Conservation (phyloP, 2,797 vertebrate species). For the Morus bassanus region DNA sequence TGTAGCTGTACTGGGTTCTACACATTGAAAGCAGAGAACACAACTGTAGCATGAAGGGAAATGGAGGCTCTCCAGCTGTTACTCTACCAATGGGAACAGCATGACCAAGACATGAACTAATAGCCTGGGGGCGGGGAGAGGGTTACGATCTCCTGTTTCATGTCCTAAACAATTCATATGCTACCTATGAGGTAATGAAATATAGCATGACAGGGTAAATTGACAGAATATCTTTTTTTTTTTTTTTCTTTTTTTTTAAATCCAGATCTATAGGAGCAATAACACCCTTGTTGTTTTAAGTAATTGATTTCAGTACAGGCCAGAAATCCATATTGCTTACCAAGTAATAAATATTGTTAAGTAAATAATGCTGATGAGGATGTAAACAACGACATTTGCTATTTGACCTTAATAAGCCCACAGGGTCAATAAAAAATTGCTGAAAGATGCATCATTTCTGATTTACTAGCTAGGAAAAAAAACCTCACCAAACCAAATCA, state of each 20-base stretch:
- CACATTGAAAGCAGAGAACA: background rate
- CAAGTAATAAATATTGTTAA: slow-evolving; percentile 13
- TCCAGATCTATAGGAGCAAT: background rate
- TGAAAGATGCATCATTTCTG: background rate
- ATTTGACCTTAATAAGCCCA: background rate
- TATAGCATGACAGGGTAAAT: background rate
- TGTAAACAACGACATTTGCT: slow-evolving; percentile 28
- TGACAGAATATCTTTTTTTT: background rate
- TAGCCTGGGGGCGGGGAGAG: background rate
- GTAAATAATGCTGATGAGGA: slow-evolving; percentile 17
- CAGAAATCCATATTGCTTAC: background rate
- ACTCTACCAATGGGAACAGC: background rate
- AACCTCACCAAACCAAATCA: background rate
- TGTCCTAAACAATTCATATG: background rate
- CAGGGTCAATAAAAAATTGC: background rate
- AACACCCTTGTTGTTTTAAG: background rate
- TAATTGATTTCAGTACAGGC: background rate
- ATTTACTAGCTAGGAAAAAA: background rate
- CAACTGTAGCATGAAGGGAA: background rate
- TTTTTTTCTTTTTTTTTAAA: background rate
- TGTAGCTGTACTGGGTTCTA: background rate
- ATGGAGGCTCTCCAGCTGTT: background rate
- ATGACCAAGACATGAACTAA: background rate
- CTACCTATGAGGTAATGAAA: background rate
- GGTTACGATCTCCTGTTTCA: background rate